These are phyloP conservation scores for Pyrocoelia pectoralis DNA, from an alignment of 2,888 invertebrate species.

Conservation along the genomic window DNA sequence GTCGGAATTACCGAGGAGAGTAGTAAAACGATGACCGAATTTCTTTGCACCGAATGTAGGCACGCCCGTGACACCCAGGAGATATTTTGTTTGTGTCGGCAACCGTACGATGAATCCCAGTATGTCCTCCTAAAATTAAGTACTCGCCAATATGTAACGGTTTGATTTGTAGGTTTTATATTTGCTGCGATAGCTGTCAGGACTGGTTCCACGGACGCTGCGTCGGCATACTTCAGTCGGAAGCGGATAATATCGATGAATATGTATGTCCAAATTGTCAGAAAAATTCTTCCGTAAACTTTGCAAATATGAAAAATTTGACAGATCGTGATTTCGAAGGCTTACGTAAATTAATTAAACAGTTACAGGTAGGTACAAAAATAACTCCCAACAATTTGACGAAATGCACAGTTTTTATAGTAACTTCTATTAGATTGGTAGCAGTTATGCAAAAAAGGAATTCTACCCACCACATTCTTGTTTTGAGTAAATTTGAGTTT, in stretches of 20 bases:
- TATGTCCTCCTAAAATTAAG: constrained; percentile 61
- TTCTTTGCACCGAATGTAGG: constrained; percentile 86
- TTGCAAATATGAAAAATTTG: constrained; percentile 88
- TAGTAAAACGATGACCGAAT: constrained; percentile 90
- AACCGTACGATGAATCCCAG: constrained; percentile 98
- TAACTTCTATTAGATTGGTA: too few species aligned
- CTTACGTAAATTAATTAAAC: constrained; percentile 85
- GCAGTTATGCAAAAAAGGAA: too few species aligned
- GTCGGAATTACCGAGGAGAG: constrained; percentile 92
- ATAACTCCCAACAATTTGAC: too few species aligned
- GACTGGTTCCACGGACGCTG: constrained; percentile 99
- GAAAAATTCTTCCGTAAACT: constrained; percentile 86
- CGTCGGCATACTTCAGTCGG: constrained; percentile 92
- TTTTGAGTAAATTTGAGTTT: too few species aligned
- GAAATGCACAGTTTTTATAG: too few species aligned
- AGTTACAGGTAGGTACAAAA: constrained; percentile 73
- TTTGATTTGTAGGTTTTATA: constrained; percentile 82
- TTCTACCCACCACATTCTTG: too few species aligned
- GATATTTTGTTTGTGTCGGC: constrained; percentile 93
- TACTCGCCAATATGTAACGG: too few species aligned
- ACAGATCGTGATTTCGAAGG: constrained; percentile 82
- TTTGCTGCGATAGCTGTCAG: constrained; percentile 98
- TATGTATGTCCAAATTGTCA: constrained; percentile 97
- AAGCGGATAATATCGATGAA: constrained; percentile 94
- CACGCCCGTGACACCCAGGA: constrained; percentile 89